These are phyloP conservation scores for Mythimna lalbum DNA, from an alignment of 2,888 invertebrate species.

Conservation along the genomic window DNA sequence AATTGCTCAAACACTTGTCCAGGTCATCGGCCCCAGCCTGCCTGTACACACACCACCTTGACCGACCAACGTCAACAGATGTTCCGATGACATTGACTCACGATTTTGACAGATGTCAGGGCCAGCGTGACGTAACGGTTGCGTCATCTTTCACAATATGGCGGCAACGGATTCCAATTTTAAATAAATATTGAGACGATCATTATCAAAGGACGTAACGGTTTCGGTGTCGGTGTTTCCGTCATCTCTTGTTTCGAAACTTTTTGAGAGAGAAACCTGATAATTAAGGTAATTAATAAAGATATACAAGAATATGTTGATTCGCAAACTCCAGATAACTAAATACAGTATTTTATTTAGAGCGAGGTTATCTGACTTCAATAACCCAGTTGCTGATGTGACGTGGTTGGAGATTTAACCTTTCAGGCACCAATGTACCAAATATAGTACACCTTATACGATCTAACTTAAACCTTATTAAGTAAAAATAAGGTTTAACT, in stretches of 20 bases:
- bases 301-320: neutral
- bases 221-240: neutral
- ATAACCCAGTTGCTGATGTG: neutral
- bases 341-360: neutral
- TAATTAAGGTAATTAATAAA: neutral
- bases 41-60: slow-evolving; percentile 36
- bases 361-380: neutral
- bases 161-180: slow-evolving; percentile 36
- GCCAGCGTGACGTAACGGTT: slow-evolving; percentile 48
- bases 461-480: too few species aligned
- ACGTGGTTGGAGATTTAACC: too few species aligned
- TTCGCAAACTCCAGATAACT: neutral
- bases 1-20: slow-evolving; percentile 17
- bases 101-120: slow-evolving; percentile 53
- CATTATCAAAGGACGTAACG: neutral
- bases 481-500: too few species aligned
- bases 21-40: slow-evolving; percentile 24
- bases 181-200: slow-evolving; percentile 35
- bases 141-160: slow-evolving; percentile 46
- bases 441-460: too few species aligned
- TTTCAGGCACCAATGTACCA: too few species aligned
- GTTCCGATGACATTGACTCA: slow-evolving; percentile 51
- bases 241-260: neutral
- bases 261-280: neutral
- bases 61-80: slow-evolving; percentile 47